Percentiles rank a stretch among this genome's conserved stretches.
Evolutionary conservation across 2,113 vertebrate genomes (phyloP).

Genomic region (Microtus richardsoni): DNA sequence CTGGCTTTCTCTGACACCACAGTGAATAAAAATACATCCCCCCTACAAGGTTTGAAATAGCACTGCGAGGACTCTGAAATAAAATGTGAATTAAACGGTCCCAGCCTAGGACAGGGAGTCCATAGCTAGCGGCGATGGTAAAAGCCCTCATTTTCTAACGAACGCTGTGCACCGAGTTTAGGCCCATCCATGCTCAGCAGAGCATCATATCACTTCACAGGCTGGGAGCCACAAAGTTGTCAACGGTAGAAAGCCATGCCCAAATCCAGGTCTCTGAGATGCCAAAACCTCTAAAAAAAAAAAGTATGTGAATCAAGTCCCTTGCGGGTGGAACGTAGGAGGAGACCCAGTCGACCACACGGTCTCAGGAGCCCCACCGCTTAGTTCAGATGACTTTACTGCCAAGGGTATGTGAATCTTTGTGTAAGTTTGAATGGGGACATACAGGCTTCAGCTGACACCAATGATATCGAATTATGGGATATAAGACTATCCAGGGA

Average conservation of each 20-base stretch:
- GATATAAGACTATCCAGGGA: neutral
- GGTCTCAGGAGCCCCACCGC: neutral
- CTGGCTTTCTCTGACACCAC: neutral
- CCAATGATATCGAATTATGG: neutral
- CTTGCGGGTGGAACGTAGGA: neutral
- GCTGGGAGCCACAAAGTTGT: neutral
- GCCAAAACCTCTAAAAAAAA: neutral
- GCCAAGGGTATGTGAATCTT: neutral
- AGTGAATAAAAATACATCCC: neutral
- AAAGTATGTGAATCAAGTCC: neutral
- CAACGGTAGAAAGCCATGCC: neutral
- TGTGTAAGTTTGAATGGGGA: neutral
- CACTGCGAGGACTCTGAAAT: neutral
- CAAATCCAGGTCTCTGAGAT: neutral
- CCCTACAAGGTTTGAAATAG: neutral
- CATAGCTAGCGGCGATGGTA: neutral
- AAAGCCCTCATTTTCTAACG: rapidly evolving
- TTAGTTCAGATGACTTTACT: neutral
- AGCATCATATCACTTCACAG: neutral
- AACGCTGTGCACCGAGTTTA: rapidly evolving
- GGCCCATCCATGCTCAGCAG: neutral
- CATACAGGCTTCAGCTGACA: neutral
- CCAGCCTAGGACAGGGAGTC: neutral
- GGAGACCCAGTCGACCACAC: neutral
- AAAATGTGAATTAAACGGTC: neutral